A percentile compares a stretch with the other conserved stretches of the same genome.
Evolutionary conservation across 1,140 invertebrate genomes (phyloP).

Genomic region (Cylas formicarius): DNA sequence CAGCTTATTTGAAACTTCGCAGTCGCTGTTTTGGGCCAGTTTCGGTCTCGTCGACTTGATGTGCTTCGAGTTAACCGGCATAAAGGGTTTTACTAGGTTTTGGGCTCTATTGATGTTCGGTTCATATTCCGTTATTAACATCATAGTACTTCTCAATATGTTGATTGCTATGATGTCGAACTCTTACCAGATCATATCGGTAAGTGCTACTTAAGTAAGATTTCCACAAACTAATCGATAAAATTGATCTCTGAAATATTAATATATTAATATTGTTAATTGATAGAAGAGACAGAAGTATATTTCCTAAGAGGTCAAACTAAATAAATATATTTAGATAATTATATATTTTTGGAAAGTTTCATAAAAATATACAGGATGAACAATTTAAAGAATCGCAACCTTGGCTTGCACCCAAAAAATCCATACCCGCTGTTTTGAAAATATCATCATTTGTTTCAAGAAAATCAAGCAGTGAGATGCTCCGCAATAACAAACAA

Average conservation of each 20-base stretch:
- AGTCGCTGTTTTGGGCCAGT: constrained; percentile 85
- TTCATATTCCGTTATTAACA: constrained; percentile 75
- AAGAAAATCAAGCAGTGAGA: too few species aligned
- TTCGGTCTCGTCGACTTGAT: constrained; percentile 80
- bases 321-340: too few species aligned
- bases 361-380: too few species aligned
- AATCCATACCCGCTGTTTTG: too few species aligned
- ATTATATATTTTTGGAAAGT: too few species aligned
- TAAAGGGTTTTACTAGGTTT: constrained; percentile 71
- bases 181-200: constrained; percentile 72
- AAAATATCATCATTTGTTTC: too few species aligned
- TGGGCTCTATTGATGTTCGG: constrained; percentile 78
- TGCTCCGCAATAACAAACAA: too few species aligned
- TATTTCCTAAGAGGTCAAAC: too few species aligned
- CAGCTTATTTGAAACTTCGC: constrained; percentile 81
- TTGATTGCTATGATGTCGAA: constrained; percentile 90
- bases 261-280: background rate
- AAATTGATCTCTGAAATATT: background rate
- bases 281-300: background rate
- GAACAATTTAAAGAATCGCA: too few species aligned
- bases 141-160: constrained; percentile 78
- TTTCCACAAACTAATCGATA: too few species aligned
- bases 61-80: constrained; percentile 66
- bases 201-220: too few species aligned
- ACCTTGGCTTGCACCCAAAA: too few species aligned